Base-by-base conservation (phyloP, 2,113 vertebrate species). In the Jaculus jaculus region DNA sequence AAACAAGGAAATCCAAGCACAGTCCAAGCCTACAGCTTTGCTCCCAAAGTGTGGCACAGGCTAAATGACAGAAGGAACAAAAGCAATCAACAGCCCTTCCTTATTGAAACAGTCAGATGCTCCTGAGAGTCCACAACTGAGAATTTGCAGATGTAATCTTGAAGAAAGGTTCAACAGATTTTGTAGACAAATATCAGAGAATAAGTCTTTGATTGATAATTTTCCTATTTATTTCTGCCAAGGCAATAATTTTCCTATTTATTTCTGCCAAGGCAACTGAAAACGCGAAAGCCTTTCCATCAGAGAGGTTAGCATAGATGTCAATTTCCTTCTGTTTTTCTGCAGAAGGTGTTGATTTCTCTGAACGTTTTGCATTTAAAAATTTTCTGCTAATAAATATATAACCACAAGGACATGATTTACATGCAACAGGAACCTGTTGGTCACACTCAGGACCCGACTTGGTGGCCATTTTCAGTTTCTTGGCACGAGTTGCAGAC, bases 211-310 rank as follows among this genome's bases (percentile, higher is more conserved):
- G 99, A 96, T 99, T 99, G 98, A n/a, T n/a, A n/a, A n/a, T n/a
- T n/a, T n/a, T n/a, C n/a, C n/a, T n/a, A n/a, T n/a, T n/a, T n/a
- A n/a, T n/a, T n/a, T n/a, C n/a, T n/a, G n/a, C n/a, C n/a, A n/a
- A n/a, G n/a, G n/a, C n/a, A n/a, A 99, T 98, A 97, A 99, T 99
- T 98, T 99, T 99, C 96, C 99, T 99, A 98, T 99, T 99, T 98
- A 99, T 99, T 98, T 99, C 99, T 83, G 99, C 99, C 98, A 99
- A 98, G 78, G 99, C 99, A 97, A 99, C 99, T 30, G 99, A 99
- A 98, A 99, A 99, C 94, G 99, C 99, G 90, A 99, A 99, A 77
- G 99, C 99, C 97, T 99, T 99, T 97, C 99, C 99, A 89, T 99
- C 99, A 63, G 99, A 99, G 83, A 99, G 99, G 96, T 99, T 98